phyloP scores from a whole-genome alignment of 2,888 invertebrate genomes.

The Julus scandinavius region DNA sequence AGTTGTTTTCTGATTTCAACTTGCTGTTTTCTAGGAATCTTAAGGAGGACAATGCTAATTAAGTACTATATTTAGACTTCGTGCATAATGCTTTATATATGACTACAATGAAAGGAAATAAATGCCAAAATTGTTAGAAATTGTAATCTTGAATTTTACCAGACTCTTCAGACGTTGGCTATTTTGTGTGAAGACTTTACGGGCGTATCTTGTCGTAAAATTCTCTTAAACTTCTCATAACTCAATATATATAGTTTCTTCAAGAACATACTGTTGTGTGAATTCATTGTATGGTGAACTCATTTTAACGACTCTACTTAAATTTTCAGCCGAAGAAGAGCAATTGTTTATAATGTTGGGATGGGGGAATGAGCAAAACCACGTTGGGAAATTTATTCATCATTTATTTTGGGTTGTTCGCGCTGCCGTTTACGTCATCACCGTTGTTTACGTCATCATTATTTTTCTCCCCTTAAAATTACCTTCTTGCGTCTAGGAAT shows the following conservation, averaged over 20 bases:
- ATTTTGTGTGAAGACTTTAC: not conserved
- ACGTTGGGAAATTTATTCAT: conserved; percentile 23
- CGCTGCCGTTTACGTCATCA: conserved; percentile 22
- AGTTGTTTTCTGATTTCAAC: not conserved
- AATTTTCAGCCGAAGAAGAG: not conserved
- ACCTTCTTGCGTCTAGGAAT: conserved; percentile 28
- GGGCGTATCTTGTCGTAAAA: not conserved
- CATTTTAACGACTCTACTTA: conserved; percentile 6
- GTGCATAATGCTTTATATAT: not conserved
- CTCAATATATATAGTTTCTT: not conserved
- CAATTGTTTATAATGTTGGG: conserved; percentile 34
- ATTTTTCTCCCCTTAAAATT: conserved; percentile 30
- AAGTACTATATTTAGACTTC: not conserved
- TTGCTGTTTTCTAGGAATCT: not conserved
- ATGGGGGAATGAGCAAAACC: conserved; percentile 26
- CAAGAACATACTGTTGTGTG: not conserved
- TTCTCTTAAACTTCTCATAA: not conserved
- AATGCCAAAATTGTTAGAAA: not conserved
- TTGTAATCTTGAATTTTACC: not conserved
- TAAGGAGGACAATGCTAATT: not conserved
- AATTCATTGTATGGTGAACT: not conserved
- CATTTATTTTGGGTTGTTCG: conserved; percentile 38
- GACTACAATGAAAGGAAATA: not conserved
- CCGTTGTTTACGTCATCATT: conserved; percentile 42
- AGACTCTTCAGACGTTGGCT: not conserved